A percentile compares a stretch with the other conserved stretches of the same genome.
Conservation (phyloP, 1,140 invertebrate genomes). For the Ptiloglossa arizonensis region DNA sequence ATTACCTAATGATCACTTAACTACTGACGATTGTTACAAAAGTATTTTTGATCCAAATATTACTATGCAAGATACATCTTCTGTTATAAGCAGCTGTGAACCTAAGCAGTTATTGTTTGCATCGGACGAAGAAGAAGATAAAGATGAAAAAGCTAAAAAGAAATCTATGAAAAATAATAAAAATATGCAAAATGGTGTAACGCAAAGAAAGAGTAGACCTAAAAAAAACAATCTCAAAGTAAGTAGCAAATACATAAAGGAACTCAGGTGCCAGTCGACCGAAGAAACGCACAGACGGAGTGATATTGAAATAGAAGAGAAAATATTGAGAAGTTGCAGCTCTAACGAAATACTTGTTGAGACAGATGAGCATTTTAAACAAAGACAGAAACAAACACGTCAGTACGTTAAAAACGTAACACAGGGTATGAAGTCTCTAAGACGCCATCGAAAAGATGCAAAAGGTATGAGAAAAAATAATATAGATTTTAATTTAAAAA, state of each 20-base stretch:
- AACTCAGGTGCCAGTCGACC: not conserved
- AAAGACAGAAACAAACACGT: not conserved
- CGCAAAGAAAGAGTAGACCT: not conserved
- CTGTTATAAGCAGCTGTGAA: not conserved
- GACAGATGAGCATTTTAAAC: not conserved
- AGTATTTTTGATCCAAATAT: conserved; percentile 8
- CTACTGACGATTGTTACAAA: not conserved
- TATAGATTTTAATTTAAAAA: not conserved
- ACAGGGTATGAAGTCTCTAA: not conserved
- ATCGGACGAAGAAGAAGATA: conserved; percentile 14
- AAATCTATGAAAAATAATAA: not conserved
- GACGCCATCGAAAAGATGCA: not conserved
- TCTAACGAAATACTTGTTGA: not conserved
- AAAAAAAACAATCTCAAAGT: not conserved
- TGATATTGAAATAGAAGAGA: not conserved
- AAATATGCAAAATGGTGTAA: not conserved
- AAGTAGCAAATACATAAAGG: not conserved
- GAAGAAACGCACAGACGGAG: not conserved
- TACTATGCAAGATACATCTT: not conserved
- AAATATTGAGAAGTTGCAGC: not conserved
- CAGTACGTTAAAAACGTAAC: not conserved
- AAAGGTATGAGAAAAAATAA: not conserved
- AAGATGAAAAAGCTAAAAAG: not conserved
- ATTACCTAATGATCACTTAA: no score
- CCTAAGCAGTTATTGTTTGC: conserved; percentile 13